phyloP scores from a whole-genome alignment of 2,113 vertebrate species.

The Acrocephalus kingi region DNA sequence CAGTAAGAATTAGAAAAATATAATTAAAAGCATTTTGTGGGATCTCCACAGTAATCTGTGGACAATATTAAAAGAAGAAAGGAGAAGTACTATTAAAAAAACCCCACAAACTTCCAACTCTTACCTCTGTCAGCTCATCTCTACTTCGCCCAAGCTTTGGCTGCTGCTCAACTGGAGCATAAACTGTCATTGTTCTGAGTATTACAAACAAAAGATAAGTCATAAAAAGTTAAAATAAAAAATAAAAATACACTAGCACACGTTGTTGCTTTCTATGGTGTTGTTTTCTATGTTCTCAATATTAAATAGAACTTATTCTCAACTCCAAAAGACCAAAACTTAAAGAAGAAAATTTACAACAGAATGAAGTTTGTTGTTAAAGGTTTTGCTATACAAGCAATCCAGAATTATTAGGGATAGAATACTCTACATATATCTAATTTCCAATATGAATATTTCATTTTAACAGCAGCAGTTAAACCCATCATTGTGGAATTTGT shows the following conservation, averaged over 20 bases:
- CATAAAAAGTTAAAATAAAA: not conserved
- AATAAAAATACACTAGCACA: not conserved
- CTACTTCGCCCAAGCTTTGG: conserved; percentile 86
- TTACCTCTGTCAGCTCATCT: conserved; percentile 92
- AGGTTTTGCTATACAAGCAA: not conserved
- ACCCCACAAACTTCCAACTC: not conserved
- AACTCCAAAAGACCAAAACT: not conserved
- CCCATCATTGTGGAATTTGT: not conserved
- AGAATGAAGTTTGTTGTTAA: not conserved
- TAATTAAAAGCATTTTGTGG: not conserved
- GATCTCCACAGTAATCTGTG: not conserved
- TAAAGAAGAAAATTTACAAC: not conserved
- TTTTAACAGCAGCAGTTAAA: not conserved
- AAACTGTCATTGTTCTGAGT: conserved; percentile 87
- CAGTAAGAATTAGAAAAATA: not conserved
- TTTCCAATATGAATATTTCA: not conserved
- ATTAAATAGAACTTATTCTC: not conserved
- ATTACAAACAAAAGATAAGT: not conserved
- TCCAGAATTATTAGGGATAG: not conserved
- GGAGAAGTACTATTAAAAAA: not conserved
- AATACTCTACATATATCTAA: accelerated
- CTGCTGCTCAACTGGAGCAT: conserved; percentile 87
- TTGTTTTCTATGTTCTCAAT: not conserved
- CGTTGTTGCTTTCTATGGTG: not conserved
- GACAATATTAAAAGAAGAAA: not conserved